Base-by-base conservation (phyloP, 2,888 invertebrate species). In the Cancer borealis region DNA sequence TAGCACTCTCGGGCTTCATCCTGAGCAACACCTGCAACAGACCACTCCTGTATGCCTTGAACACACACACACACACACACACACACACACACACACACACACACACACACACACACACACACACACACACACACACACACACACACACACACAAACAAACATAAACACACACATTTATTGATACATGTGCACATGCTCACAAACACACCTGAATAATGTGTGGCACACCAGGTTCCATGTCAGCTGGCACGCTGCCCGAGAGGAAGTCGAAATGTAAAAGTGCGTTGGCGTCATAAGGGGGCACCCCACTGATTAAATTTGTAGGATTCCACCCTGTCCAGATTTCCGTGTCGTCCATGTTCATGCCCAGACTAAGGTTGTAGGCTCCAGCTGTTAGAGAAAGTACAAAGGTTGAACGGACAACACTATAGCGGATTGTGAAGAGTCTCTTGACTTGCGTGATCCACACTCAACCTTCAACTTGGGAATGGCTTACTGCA, bases 291-390 rank as follows among this genome's bases (percentile, higher is more conserved):
- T 45, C 88, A 39, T 49, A 54, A 12, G 66, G 0, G 2, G 95
- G 95, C 6, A 92, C 12, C 14, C 14, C 88, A 3, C 87, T 30
- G 6, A 39, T 73, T 0, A 54, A 30, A 21, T n/a, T 87, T 84
- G 92, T 73, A 8, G 45, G n/a, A 14, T 79, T 88, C 95, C 95
- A 95, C 0, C 95, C 94, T 2, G 95, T 95, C 95, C 95, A 95
- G 92, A 95, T 95, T 54, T 94, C 49, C 45, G 60, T 30, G 3
- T 54, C 26, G n/a, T 88, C 90, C 89, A 95, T 45, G 30, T 49
- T 88, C 6, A 95, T 39, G 1, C 95, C 95, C 3, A 91, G 60
- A 39, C 94, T 95, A 1, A 95, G 3, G 87, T 94, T 94, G 91
- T 60, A 94, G 10, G 49, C 2, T 6, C 39, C 90, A 1, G 49